These are phyloP conservation scores for Scotopteryx bipunctaria DNA, from an alignment of 2,888 invertebrate genomes.

Conservation along the genomic window DNA sequence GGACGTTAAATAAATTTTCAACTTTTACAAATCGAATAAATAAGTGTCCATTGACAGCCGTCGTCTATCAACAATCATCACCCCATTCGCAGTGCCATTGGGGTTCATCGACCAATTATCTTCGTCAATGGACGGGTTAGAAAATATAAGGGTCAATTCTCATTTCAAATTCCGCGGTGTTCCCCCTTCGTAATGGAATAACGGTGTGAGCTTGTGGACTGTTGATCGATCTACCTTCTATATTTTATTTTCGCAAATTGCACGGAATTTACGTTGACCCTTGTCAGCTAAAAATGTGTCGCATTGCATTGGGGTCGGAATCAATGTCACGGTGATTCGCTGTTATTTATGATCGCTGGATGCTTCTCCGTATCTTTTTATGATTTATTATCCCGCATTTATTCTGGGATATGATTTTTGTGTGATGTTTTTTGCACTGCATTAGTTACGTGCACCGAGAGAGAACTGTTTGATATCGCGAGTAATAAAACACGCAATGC, in stretches of 20 bases:
- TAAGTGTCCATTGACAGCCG: slow-evolving; percentile 3
- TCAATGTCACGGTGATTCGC: slow-evolving; percentile 31
- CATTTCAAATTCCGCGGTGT: slow-evolving; percentile 69
- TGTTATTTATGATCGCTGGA: slow-evolving; percentile 22
- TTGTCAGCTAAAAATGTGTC: slow-evolving; percentile 66
- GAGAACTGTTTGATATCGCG: background rate
- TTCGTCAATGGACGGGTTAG: slow-evolving; percentile 46
- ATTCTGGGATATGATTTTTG: slow-evolving; percentile 14
- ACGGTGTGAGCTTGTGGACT: slow-evolving; percentile 67
- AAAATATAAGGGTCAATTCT: slow-evolving; percentile 68
- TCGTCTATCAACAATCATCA: slow-evolving; percentile 29
- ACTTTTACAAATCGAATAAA: too few relatives aligned
- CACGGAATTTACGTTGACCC: slow-evolving; percentile 69
- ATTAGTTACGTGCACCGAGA: background rate
- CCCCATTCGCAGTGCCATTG: slow-evolving; percentile 26
- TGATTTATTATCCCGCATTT: slow-evolving; percentile 16
- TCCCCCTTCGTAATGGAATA: slow-evolving; percentile 75
- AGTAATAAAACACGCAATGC: background rate
- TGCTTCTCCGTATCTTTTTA: slow-evolving; percentile 16
- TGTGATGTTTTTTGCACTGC: slow-evolving; percentile 9
- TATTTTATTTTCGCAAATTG: slow-evolving; percentile 79
- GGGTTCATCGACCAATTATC: slow-evolving; percentile 50
- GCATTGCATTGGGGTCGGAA: slow-evolving; percentile 39
- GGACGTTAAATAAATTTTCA: too few relatives aligned
- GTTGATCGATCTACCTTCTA: slow-evolving; percentile 65